Percentiles rank a stretch among this genome's conserved stretches.
Evolutionary conservation across 2,888 invertebrate genomes (phyloP).

Genomic region (Drosophila lutescens): DNA sequence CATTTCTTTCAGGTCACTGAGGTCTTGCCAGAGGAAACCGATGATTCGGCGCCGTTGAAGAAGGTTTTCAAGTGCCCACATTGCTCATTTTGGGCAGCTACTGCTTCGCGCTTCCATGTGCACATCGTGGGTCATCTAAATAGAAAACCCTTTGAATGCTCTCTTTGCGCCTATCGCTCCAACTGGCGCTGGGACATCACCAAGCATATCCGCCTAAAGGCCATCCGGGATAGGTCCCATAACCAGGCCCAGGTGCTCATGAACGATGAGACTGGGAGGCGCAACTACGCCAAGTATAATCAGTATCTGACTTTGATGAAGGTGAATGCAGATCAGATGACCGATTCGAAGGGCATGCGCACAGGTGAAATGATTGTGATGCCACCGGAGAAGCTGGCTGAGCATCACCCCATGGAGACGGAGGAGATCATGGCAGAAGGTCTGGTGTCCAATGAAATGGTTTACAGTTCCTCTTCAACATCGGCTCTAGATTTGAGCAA

Average conservation of each 20-base stretch:
- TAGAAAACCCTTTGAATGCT: slow-evolving; percentile 97
- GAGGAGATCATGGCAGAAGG: neutral
- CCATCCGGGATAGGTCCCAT: slow-evolving; percentile 92
- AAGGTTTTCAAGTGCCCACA: slow-evolving; percentile 96
- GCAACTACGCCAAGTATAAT: slow-evolving; percentile 96
- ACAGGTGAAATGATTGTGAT: slow-evolving; percentile 78
- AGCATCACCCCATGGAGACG: slow-evolving; percentile 5
- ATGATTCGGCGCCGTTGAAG: slow-evolving; percentile 88
- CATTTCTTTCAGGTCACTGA: slow-evolving; percentile 83
- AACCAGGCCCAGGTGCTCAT: slow-evolving; percentile 92
- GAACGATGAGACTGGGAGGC: slow-evolving; percentile 95
- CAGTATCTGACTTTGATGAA: slow-evolving; percentile 91
- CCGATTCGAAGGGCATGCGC: slow-evolving; percentile 83
- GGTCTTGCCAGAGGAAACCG: slow-evolving; percentile 87
- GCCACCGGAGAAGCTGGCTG: slow-evolving; percentile 18
- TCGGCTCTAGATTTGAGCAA: slow-evolving; percentile 25
- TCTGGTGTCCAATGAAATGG: neutral
- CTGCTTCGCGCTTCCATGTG: slow-evolving; percentile 96
- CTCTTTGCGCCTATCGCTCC: slow-evolving; percentile 95
- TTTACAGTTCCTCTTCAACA: neutral
- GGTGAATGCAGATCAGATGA: slow-evolving; percentile 85
- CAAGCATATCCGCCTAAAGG: slow-evolving; percentile 96
- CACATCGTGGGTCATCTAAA: slow-evolving; percentile 97
- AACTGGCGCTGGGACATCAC: slow-evolving; percentile 99
- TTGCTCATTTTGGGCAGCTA: slow-evolving; percentile 96